Percentiles rank a stretch among this genome's conserved stretches.
Conservation (phyloP, 2,797 vertebrate species). For the Scleropages formosus region DNA sequence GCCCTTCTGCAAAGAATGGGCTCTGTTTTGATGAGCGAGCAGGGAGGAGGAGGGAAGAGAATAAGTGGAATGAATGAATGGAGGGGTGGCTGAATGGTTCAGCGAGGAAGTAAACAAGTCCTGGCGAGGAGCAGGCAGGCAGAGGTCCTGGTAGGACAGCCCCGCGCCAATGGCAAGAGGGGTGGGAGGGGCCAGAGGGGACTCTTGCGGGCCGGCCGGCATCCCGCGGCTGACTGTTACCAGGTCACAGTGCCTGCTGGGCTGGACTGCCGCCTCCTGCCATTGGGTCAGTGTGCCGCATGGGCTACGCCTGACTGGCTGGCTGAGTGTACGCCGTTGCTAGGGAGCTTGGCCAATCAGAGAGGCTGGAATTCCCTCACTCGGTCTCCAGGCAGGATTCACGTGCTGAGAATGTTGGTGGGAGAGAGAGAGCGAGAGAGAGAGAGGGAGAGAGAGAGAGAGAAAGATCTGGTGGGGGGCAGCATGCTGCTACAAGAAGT, state of each 20-base stretch:
- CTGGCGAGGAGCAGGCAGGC: slow-evolving; percentile 44
- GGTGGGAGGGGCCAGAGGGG: slow-evolving; percentile 47
- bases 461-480: slow-evolving; percentile 53
- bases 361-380: slow-evolving; percentile 55
- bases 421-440: slow-evolving; percentile 48
- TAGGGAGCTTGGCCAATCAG: slow-evolving; percentile 58
- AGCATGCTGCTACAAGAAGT: slow-evolving; percentile 60
- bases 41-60: neutral
- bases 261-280: slow-evolving; percentile 52
- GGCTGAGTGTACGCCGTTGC: slow-evolving; percentile 55
- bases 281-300: slow-evolving; percentile 64
- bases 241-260: slow-evolving; percentile 68
- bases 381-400: slow-evolving; percentile 73
- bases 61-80: slow-evolving; percentile 74
- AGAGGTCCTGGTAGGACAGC: slow-evolving; percentile 58
- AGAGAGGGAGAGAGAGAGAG: slow-evolving; percentile 38
- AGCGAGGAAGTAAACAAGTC: slow-evolving; percentile 49
- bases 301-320: slow-evolving; percentile 57
- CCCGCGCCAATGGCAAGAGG: slow-evolving; percentile 42
- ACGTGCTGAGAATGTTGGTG: slow-evolving; percentile 56
- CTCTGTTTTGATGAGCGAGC: slow-evolving; percentile 46
- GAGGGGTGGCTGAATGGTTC: slow-evolving; percentile 40
- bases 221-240: slow-evolving; percentile 70
- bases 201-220: slow-evolving; percentile 39
- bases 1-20: slow-evolving; percentile 28